Conservation (phyloP, 2,113 vertebrate species). For the Podarcis raffonei region DNA sequence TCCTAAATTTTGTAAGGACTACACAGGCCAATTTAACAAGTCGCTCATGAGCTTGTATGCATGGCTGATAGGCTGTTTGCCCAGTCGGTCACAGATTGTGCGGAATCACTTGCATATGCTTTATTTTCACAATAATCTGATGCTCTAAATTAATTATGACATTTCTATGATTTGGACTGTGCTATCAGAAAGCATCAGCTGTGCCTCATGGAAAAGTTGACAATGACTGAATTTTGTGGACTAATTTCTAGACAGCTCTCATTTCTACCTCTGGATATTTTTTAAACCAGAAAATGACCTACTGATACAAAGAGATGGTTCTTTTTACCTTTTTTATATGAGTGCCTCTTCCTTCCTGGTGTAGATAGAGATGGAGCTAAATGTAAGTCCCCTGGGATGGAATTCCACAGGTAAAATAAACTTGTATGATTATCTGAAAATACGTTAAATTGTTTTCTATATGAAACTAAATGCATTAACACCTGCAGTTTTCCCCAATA, state of each 20-base stretch:
- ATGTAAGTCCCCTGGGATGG: no score
- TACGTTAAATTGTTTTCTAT: neutral
- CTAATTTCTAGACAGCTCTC: no score
- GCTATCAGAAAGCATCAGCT: neutral
- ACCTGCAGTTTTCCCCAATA: neutral
- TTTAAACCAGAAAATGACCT: no score
- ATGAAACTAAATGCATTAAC: neutral
- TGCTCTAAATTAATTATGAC: neutral
- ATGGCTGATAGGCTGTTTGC: neutral
- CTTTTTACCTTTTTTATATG: no score
- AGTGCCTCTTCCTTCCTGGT: no score
- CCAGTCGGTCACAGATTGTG: neutral
- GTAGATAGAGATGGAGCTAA: no score
- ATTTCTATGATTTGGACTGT: neutral
- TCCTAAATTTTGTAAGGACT: neutral
- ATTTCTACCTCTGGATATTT: no score
- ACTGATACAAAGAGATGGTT: no score
- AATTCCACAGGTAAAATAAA: no score
- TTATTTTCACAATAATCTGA: neutral
- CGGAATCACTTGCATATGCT: neutral
- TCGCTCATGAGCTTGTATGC: neutral
- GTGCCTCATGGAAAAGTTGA: no score
- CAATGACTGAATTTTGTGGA: no score
- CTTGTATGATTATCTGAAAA: neutral
- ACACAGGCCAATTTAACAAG: neutral